Conservation (phyloP, 2,113 vertebrate species). For the Columba janthina region DNA sequence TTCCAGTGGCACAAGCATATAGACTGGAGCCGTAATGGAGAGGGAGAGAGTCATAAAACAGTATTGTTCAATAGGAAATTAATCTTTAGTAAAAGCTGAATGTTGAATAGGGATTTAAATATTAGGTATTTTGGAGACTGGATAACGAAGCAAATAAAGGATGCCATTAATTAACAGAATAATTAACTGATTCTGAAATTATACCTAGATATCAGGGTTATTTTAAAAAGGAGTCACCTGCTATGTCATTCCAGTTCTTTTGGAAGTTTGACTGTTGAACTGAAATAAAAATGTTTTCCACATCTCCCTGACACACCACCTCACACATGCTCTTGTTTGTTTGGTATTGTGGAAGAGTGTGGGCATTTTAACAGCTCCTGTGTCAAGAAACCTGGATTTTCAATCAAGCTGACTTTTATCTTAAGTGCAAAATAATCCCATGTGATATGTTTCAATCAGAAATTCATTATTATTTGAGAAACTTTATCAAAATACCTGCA, state of each 20-base stretch:
- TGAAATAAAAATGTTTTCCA: not conserved
- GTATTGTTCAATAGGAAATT: not conserved
- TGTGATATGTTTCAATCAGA: not conserved
- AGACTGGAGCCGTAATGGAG: not conserved
- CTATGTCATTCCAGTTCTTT: not conserved
- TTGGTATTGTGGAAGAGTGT: not conserved
- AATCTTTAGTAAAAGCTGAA: not conserved
- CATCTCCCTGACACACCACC: rapidly evolving
- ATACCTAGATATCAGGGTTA: not conserved
- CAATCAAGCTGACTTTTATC: not conserved
- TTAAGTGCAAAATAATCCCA: not conserved
- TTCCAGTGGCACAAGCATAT: not conserved
- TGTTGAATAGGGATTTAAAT: not conserved
- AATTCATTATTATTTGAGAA: not conserved
- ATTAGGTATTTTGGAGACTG: not conserved
- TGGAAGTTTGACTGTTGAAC: not conserved
- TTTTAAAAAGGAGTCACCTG: not conserved
- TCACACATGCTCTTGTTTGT: not conserved
- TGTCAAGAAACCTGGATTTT: not conserved
- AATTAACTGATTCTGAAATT: not conserved
- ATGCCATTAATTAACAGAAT: not conserved
- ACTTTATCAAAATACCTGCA: not conserved
- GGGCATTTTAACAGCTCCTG: not conserved
- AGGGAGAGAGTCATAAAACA: not conserved
- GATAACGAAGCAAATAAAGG: not conserved